These are phyloP conservation scores for Drosophila siamana DNA, from an alignment of 2,888 invertebrate species.

Conservation along the genomic window DNA sequence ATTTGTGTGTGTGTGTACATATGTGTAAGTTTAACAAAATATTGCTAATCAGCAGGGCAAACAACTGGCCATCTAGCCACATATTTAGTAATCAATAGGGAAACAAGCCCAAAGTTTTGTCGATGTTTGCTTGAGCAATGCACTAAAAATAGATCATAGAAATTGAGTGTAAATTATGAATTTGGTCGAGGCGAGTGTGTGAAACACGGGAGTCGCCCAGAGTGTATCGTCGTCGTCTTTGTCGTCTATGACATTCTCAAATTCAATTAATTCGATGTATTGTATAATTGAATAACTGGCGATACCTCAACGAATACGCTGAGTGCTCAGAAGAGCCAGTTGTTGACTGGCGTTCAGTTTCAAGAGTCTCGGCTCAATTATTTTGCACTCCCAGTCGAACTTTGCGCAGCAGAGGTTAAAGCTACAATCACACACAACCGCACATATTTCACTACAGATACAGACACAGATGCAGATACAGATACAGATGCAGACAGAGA, in stretches of 20 bases:
- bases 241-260: slow-evolving; percentile 27
- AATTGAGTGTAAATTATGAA: slow-evolving; percentile 18
- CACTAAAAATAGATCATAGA: slow-evolving; percentile 39
- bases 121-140: slow-evolving; percentile 13
- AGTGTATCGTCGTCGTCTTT: too few relatives aligned
- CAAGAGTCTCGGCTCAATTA: slow-evolving; percentile 61
- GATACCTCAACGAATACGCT: slow-evolving; percentile 21
- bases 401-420: slow-evolving; percentile 74
- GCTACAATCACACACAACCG: slow-evolving; percentile 48
- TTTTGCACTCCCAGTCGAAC: slow-evolving; percentile 76
- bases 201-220: background rate
- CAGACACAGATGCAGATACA: slow-evolving; percentile 53
- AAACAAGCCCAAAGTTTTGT: background rate
- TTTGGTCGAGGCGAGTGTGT: background rate
- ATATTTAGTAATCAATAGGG: background rate
- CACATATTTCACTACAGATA: slow-evolving; percentile 28
- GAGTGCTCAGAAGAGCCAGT: slow-evolving; percentile 11
- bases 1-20: slow-evolving; percentile 12
- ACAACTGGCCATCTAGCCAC: background rate
- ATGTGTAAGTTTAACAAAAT: slow-evolving; percentile 20
- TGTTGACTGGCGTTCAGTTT: slow-evolving; percentile 13
- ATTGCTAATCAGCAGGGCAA: slow-evolving; percentile 12
- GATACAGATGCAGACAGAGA: slow-evolving; percentile 19
- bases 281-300: slow-evolving; percentile 54
- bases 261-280: slow-evolving; percentile 59